Conservation (phyloP, 2,113 vertebrate species). For the Tapirus terrestris region DNA sequence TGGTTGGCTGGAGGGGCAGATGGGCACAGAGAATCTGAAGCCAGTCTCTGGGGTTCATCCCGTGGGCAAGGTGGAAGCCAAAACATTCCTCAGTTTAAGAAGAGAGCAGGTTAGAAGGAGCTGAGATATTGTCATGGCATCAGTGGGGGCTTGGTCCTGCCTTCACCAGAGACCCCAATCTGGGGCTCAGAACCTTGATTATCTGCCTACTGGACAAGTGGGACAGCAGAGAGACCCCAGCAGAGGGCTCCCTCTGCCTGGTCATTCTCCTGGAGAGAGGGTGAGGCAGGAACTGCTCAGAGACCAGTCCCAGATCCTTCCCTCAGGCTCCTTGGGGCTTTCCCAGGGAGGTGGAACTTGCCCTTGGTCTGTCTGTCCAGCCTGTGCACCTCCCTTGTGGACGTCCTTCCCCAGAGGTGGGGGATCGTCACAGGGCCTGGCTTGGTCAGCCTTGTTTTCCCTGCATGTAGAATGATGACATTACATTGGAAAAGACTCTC, state of each 20-base stretch:
- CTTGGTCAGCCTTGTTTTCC: conserved; percentile 45
- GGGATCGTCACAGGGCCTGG: not conserved
- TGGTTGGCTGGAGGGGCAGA: not conserved
- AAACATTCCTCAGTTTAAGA: not conserved
- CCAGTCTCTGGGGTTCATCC: not conserved
- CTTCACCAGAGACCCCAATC: not conserved
- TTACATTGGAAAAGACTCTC: conserved; percentile 41
- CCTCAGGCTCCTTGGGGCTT: not conserved
- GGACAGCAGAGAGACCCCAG: not conserved
- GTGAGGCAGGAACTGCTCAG: not conserved
- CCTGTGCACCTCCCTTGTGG: not conserved
- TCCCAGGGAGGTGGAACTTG: conserved; percentile 51
- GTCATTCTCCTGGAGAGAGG: not conserved
- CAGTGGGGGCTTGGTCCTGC: not conserved
- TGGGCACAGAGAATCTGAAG: not conserved
- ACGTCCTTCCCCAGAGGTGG: not conserved
- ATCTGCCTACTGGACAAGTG: not conserved
- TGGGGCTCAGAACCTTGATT: not conserved
- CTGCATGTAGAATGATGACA: conserved; percentile 74
- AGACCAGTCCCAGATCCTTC: not conserved
- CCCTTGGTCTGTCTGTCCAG: not conserved
- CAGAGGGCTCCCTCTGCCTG: fast-evolving
- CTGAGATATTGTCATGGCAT: not conserved
- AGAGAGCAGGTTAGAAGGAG: not conserved
- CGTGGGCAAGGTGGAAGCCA: not conserved